Evolutionary conservation across 2,888 invertebrate genomes (phyloP), one percentile per base, ranked within the genome.

Genomic region (Salpingus planirostris): DNA sequence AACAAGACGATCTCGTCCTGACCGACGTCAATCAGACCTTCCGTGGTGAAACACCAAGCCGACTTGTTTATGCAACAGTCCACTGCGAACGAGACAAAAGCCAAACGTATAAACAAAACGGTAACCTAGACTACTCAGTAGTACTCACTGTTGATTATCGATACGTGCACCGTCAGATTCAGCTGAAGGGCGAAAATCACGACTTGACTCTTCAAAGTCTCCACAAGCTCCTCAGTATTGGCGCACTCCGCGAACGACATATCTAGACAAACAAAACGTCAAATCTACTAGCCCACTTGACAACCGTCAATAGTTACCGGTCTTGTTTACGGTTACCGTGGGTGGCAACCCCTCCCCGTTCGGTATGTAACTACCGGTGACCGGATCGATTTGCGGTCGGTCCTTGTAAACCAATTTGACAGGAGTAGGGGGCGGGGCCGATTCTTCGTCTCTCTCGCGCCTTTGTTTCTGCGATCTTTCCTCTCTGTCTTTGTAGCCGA

Each of bases 1-100:
- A 88, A 57, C 33, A 86, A 72, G 25, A 87, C 74, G 11, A 90
- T 67, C 65, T 89, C 89, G 55, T 88, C 87, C 56, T 87, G 88
- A 2, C 85, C 86, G 11, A 86, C 85, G 35, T 78, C 77, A 36
- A 78, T 77, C 60, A 89, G 67, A 8, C 89, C 89, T 44, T 73
- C 70, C 0, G 85, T 82, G 12, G 80, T 76, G 49, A 87, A 79
- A 57, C 82, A 83, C 75, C 88, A 85, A 37, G 79, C 79, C 38
- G 69, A 69, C 46, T 74, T 75, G 52, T 80, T 78, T 40, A 82
- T 74, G 56, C 82, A 83, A 55, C 86, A 86, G 51, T 77, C 78
- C 68, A 86, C 84, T 83, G 52, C 11, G 68, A 54, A 15, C 67
- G 64, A 36, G 31, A 23, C 10, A 23, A 18, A 18, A 18, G 18